phyloP scores from a whole-genome alignment of 2,113 vertebrate genomes.

The Malurus cyaneus region DNA sequence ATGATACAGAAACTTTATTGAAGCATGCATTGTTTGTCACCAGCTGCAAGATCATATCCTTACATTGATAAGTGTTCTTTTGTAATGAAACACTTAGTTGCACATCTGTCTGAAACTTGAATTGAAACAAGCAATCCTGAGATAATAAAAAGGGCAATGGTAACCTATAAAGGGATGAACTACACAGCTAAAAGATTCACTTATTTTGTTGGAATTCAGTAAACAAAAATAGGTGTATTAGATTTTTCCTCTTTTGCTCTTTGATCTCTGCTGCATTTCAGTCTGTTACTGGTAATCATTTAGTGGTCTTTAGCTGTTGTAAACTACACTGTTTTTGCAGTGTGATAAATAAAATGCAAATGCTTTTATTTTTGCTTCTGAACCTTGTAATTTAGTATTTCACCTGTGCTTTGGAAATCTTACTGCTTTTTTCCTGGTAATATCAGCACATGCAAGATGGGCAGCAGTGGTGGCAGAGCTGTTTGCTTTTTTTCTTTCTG shows the following conservation, averaged over 20 bases:
- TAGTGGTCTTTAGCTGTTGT: not conserved
- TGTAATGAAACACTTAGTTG: not conserved
- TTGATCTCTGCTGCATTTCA: not conserved
- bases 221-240: not conserved
- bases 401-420: not conserved
- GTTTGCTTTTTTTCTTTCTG: not conserved
- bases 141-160: not conserved
- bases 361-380: not conserved
- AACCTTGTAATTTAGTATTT: not conserved
- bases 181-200: not conserved
- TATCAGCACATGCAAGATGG: not conserved
- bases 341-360: not conserved
- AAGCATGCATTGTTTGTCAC: not conserved
- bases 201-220: not conserved
- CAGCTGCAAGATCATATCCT: not conserved
- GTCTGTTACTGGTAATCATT: not conserved
- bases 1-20: not conserved
- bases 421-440: not conserved
- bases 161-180: not conserved
- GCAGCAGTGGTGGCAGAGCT: not conserved
- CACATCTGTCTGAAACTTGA: not conserved
- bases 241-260: not conserved
- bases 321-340: not conserved
- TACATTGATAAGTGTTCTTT: not conserved
- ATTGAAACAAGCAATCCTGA: not conserved